Percentiles rank a stretch among this genome's conserved stretches.
These are phyloP conservation scores for Macropis europaea DNA, from an alignment of 2,888 invertebrate genomes.

Conservation along the genomic window DNA sequence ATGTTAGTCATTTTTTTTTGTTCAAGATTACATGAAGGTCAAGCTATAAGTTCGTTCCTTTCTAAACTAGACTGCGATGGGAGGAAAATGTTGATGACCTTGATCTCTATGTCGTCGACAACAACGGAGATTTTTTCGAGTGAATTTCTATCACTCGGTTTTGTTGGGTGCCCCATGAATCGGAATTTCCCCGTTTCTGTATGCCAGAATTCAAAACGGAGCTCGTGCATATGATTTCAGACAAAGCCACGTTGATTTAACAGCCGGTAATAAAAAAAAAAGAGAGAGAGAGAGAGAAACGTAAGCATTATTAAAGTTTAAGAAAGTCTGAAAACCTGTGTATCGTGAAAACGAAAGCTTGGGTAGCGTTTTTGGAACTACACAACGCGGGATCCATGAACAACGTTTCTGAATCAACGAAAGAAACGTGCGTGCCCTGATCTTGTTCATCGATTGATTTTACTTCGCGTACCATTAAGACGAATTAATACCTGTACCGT, in stretches of 20 bases:
- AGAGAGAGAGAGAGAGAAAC: too few species aligned
- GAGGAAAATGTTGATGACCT: too few species aligned
- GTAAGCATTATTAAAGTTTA: slow-evolving; percentile 37
- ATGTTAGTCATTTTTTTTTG: too few species aligned
- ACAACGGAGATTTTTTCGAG: neutral
- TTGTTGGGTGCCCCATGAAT: slow-evolving; percentile 28
- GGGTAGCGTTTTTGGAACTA: slow-evolving; percentile 30
- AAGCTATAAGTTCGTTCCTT: too few species aligned
- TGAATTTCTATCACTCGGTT: slow-evolving; percentile 5
- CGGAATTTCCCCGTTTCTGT: neutral
- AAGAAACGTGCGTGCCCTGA: slow-evolving; percentile 36
- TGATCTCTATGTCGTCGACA: too few species aligned
- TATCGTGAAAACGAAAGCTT: slow-evolving; percentile 25
- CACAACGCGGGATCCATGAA: slow-evolving; percentile 39
- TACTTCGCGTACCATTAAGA: slow-evolving; percentile 27
- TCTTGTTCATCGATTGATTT: slow-evolving; percentile 45
- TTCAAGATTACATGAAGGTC: too few species aligned
- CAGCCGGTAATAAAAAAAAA: slow-evolving; percentile 34
- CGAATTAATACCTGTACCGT: slow-evolving; percentile 26
- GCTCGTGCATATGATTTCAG: slow-evolving; percentile 64
- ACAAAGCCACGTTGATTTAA: slow-evolving; percentile 70
- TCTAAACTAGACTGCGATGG: too few species aligned
- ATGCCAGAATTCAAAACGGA: slow-evolving; percentile 28
- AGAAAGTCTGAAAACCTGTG: slow-evolving; percentile 44
- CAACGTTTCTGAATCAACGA: slow-evolving; percentile 45